Conservation (phyloP, 2,797 vertebrate genomes). For the Notoglanidium macrostoma region DNA sequence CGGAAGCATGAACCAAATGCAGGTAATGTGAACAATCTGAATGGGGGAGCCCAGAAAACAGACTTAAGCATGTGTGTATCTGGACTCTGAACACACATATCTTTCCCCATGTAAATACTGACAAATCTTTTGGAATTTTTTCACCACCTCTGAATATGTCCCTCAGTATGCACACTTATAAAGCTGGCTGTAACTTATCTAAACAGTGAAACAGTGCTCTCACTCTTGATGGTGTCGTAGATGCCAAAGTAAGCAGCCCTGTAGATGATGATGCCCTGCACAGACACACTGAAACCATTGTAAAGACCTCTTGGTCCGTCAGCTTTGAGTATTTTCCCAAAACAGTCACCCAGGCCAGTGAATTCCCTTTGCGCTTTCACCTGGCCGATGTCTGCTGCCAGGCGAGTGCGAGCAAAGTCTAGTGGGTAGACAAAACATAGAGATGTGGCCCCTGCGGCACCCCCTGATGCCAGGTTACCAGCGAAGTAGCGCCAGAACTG, state of each 20-base stretch:
- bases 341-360: conserved; percentile 26
- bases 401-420: conserved; percentile 75
- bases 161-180: neutral
- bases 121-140: neutral
- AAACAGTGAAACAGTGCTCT: neutral
- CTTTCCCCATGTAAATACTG: neutral
- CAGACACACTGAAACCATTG: conserved; percentile 76
- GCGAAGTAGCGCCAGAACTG: conserved; percentile 79
- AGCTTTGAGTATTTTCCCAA: conserved; percentile 27
- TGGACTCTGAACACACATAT: neutral
- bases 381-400: conserved; percentile 76
- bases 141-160: neutral
- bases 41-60: neutral
- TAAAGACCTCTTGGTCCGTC: conserved; percentile 71
- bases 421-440: conserved; percentile 77
- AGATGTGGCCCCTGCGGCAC: conserved; percentile 75
- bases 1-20: neutral
- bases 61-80: neutral
- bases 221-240: conserved; percentile 78
- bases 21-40: neutral
- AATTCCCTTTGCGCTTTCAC: conserved; percentile 56
- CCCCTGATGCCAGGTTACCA: conserved; percentile 74
- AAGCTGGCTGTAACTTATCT: neutral
- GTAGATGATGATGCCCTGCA: too few species aligned
- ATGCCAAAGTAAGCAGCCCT: conserved; percentile 68